phyloP scores from a whole-genome alignment of 2,888 invertebrate species.

The Schizotus pectinicornis region DNA sequence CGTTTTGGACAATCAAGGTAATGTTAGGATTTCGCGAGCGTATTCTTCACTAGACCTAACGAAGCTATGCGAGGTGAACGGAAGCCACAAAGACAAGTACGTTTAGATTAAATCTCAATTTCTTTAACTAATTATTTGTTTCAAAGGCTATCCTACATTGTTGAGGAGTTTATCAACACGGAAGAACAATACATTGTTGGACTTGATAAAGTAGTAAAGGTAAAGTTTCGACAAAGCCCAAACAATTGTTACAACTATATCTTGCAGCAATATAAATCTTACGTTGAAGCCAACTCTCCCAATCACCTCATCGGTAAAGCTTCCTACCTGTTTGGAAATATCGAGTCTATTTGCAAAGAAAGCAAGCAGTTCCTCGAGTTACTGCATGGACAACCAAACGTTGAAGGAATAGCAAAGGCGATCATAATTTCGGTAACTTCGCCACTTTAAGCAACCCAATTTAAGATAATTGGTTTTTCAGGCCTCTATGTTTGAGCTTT shows the following conservation, averaged over 20 bases:
- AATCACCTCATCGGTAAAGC: conserved; percentile 29
- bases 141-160: conserved; percentile 48
- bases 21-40: conserved; percentile 40
- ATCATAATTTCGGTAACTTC: conserved; percentile 48
- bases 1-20: conserved; percentile 38
- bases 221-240: conserved; percentile 32
- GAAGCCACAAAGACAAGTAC: background rate
- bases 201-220: conserved; percentile 46
- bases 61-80: background rate
- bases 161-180: conserved; percentile 51
- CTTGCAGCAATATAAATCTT: conserved; percentile 50
- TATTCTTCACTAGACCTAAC: conserved; percentile 13
- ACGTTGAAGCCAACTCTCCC: conserved; percentile 39
- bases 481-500: conserved; percentile 51
- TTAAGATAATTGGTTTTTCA: conserved; percentile 36
- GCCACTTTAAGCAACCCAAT: background rate
- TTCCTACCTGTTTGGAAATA: conserved; percentile 48
- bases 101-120: background rate
- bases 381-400: conserved; percentile 37
- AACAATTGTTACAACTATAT: background rate
- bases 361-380: conserved; percentile 44
- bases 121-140: background rate
- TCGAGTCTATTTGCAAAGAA: conserved; percentile 43
- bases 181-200: conserved; percentile 51
- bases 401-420: conserved; percentile 43